Percentiles rank a stretch among this genome's conserved stretches.
phyloP scores from a whole-genome alignment of 2,888 invertebrate species.

The Lasioglossum calceatum region DNA sequence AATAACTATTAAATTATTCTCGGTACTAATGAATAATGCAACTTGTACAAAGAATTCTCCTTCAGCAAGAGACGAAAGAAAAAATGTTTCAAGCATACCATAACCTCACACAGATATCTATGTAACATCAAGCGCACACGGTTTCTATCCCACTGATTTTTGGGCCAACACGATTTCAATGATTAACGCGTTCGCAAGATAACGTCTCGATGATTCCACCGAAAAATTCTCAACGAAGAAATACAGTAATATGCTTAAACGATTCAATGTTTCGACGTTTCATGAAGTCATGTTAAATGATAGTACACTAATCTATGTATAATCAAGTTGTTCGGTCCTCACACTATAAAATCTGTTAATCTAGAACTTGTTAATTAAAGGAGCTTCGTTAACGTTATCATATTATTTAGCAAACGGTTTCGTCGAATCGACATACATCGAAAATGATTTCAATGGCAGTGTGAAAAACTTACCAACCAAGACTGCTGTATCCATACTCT shows the following conservation, averaged over 20 bases:
- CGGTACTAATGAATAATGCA: background rate
- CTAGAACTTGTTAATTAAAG: background rate
- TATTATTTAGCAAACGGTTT: conserved; percentile 30
- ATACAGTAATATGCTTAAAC: background rate
- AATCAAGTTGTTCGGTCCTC: background rate
- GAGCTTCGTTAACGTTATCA: background rate
- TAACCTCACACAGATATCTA: conserved; percentile 53
- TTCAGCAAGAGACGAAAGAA: background rate
- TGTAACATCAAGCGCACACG: conserved; percentile 3
- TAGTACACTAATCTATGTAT: background rate
- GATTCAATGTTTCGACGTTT: conserved; percentile 8
- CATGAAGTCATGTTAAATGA: conserved; percentile 31
- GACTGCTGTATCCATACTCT: conserved; percentile 64
- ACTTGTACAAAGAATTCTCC: background rate
- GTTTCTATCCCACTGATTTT: background rate
- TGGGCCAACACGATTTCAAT: background rate
- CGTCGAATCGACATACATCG: conserved; percentile 31
- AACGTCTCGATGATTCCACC: background rate
- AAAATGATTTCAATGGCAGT: conserved; percentile 64
- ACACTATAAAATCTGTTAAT: background rate
- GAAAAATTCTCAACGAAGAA: background rate
- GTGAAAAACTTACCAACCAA: conserved; percentile 67
- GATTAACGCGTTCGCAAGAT: background rate
- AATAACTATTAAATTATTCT: background rate
- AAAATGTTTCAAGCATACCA: conserved; percentile 29